Percentiles rank a stretch among this genome's conserved stretches.
Conservation (phyloP, 2,888 invertebrate species). For the Ceriagrion tenellum region DNA sequence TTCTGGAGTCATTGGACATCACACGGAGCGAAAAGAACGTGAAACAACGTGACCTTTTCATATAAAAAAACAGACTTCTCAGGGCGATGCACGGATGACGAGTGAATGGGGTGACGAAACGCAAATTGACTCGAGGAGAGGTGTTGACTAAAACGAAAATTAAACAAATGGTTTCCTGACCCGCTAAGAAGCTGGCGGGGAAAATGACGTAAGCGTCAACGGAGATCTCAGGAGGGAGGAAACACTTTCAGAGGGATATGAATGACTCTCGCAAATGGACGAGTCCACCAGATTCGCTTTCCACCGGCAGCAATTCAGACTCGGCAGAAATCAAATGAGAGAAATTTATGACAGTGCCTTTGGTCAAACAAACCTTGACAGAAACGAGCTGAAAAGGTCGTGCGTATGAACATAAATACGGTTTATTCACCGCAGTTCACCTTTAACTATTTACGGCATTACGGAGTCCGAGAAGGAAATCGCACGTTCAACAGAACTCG, state of each 20-base stretch:
- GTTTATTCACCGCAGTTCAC: neutral
- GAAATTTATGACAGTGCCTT: neutral
- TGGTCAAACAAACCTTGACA: neutral
- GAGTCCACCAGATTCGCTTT: neutral
- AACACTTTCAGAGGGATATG: neutral
- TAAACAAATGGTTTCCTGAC: constrained; percentile 43
- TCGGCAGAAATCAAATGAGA: neutral
- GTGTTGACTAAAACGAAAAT: neutral
- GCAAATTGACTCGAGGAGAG: neutral
- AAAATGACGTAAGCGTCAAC: constrained; percentile 14
- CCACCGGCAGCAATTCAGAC: neutral
- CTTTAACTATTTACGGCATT: neutral
- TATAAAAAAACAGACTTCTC: neutral
- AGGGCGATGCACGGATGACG: neutral
- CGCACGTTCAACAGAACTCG: neutral
- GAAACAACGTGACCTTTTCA: neutral
- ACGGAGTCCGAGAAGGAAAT: neutral
- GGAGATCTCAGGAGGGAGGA: neutral
- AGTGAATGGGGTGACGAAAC: constrained; percentile 46
- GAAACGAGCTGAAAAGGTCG: neutral
- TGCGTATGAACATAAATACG: neutral
- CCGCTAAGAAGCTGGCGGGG: neutral
- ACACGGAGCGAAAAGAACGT: neutral
- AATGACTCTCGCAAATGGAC: constrained; percentile 31
- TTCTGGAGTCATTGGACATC: neutral